A percentile compares a stretch with the other conserved stretches of the same genome.
These are phyloP conservation scores for Takifugu bimaculatus DNA, from an alignment of 2,113 vertebrate species.

Conservation along the genomic window DNA sequence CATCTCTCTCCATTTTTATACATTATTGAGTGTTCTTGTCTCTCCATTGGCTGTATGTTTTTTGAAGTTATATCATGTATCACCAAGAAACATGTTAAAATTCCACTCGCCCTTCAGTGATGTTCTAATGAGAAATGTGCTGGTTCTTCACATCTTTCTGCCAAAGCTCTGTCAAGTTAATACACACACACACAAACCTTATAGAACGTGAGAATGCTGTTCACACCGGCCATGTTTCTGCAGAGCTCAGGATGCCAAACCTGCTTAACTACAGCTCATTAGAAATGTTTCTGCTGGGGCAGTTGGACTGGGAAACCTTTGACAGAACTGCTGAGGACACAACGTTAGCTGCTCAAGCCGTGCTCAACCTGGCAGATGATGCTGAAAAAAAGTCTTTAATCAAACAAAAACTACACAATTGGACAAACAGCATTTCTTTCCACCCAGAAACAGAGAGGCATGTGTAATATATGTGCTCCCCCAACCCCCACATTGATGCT, in stretches of 20 bases:
- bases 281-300: constrained; percentile 31
- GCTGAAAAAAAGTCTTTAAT: constrained; percentile 8
- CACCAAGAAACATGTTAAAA: constrained; percentile 22
- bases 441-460: constrained; percentile 23
- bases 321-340: too few species aligned
- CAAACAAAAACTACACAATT: neutral
- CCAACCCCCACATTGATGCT: constrained; percentile 44
- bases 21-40: constrained; percentile 11
- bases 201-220: constrained; percentile 56
- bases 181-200: constrained; percentile 36
- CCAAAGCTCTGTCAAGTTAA: constrained; percentile 62
- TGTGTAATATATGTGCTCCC: constrained; percentile 29
- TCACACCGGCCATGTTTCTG: constrained; percentile 55
- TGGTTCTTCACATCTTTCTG: constrained; percentile 64
- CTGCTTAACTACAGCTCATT: constrained; percentile 41
- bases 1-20: constrained; percentile 9
- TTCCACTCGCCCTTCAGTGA: constrained; percentile 62
- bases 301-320: constrained; percentile 19
- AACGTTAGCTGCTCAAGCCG: too few species aligned
- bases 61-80: constrained; percentile 13
- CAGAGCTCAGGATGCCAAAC: constrained; percentile 52
- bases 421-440: constrained; percentile 22
- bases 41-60: constrained; percentile 26
- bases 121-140: constrained; percentile 71
- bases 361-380: neutral